These are phyloP conservation scores for Netelia fuscicornis DNA, from an alignment of 2,888 invertebrate species.

Conservation along the genomic window DNA sequence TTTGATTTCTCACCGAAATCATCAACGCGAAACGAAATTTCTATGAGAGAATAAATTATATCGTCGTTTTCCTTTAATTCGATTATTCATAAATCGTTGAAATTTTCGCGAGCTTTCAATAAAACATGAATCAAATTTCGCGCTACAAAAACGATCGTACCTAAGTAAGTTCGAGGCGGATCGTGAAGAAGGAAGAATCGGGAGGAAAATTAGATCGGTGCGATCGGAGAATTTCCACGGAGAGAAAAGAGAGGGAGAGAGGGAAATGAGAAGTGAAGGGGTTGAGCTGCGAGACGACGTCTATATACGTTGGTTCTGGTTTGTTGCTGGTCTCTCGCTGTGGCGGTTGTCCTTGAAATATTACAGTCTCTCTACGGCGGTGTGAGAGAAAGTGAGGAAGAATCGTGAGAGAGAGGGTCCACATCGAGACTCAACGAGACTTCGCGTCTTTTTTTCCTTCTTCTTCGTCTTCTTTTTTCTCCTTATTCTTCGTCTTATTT, in stretches of 20 bases:
- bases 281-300: slow-evolving; percentile 34
- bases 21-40: slow-evolving; percentile 1
- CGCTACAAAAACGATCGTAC: slow-evolving; percentile 35
- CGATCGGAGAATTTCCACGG: background rate
- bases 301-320: slow-evolving; percentile 43
- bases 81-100: too few relatives aligned
- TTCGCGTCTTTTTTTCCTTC: slow-evolving; percentile 17
- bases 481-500: slow-evolving; percentile 13
- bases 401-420: slow-evolving; percentile 62
- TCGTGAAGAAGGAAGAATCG: slow-evolving; percentile 41
- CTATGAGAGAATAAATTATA: too few relatives aligned
- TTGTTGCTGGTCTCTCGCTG: slow-evolving; percentile 43
- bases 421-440: slow-evolving; percentile 39
- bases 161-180: slow-evolving; percentile 31
- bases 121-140: too few relatives aligned
- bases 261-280: slow-evolving; percentile 66
- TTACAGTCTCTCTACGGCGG: slow-evolving; percentile 50
- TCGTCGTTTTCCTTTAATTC: too few relatives aligned
- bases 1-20: slow-evolving; percentile 75
- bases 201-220: background rate
- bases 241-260: slow-evolving; percentile 52
- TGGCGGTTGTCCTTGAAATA: slow-evolving; percentile 66
- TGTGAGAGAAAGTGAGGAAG: slow-evolving; percentile 68
- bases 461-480: slow-evolving; percentile 12
- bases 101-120: too few relatives aligned